phyloP scores from a whole-genome alignment of 2,888 invertebrate species.

The Corbicula japonica region DNA sequence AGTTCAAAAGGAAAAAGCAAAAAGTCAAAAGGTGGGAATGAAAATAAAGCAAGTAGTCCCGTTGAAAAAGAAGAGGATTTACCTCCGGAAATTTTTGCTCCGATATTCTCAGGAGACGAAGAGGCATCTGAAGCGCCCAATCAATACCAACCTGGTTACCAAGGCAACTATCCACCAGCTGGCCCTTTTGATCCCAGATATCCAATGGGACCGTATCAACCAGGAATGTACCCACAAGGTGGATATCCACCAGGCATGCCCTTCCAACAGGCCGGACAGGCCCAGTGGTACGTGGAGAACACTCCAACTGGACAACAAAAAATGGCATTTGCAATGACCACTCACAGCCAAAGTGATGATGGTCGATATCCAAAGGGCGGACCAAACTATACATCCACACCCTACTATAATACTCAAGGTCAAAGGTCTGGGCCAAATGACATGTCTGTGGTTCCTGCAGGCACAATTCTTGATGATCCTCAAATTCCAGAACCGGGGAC shows the following conservation, averaged over 20 bases:
- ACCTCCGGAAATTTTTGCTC: slow-evolving; percentile 80
- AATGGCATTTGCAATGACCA: slow-evolving; percentile 74
- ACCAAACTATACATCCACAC: slow-evolving; percentile 76
- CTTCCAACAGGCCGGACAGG: slow-evolving; percentile 72
- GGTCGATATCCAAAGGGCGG: slow-evolving; percentile 50
- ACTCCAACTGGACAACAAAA: slow-evolving; percentile 67
- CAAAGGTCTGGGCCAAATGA: slow-evolving; percentile 36
- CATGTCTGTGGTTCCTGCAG: slow-evolving; percentile 65
- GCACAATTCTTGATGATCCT: slow-evolving; percentile 72
- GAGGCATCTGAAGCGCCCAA: slow-evolving; percentile 56
- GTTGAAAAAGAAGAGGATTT: slow-evolving; percentile 48
- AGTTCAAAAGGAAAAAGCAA: slow-evolving; percentile 48
- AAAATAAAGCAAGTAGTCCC: slow-evolving; percentile 39
- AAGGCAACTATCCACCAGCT: slow-evolving; percentile 44
- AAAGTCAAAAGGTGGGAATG: slow-evolving; percentile 25
- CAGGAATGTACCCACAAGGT: slow-evolving; percentile 40
- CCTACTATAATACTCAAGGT: slow-evolving; percentile 55
- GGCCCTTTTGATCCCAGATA: slow-evolving; percentile 54
- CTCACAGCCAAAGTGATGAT: slow-evolving; percentile 58
- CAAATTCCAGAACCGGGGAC: slow-evolving; percentile 76
- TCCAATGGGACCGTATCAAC: slow-evolving; percentile 52
- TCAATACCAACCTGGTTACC: slow-evolving; percentile 65
- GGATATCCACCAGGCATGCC: slow-evolving; percentile 43
- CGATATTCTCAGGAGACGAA: slow-evolving; percentile 76
- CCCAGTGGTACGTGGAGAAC: slow-evolving; percentile 77